Conservation (phyloP, 2,888 invertebrate species). For the Meghimatium bilineatum region DNA sequence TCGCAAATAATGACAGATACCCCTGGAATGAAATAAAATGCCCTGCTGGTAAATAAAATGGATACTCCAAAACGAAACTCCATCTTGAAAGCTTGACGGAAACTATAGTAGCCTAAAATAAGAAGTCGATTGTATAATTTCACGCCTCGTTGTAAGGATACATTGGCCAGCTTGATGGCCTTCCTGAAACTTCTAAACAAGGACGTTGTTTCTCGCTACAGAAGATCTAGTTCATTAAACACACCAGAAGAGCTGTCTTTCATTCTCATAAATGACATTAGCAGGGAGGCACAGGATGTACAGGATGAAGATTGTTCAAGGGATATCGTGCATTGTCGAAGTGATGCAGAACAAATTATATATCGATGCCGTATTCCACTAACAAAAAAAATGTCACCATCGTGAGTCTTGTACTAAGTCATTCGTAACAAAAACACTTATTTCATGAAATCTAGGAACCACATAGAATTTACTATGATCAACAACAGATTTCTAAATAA, state of each 20-base stretch:
- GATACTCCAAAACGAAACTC: background rate
- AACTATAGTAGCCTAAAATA: background rate
- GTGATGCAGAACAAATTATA: background rate
- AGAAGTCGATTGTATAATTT: constrained; percentile 24
- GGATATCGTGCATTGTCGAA: background rate
- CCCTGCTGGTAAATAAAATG: background rate
- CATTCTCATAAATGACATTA: background rate
- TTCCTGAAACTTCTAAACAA: background rate
- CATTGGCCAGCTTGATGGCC: background rate
- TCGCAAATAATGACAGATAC: too few relatives aligned
- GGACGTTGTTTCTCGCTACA: background rate
- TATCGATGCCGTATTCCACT: background rate
- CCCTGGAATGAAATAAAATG: background rate
- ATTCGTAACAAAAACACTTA: too few relatives aligned
- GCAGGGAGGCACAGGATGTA: background rate
- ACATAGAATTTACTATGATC: too few relatives aligned
- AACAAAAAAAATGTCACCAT: too few relatives aligned
- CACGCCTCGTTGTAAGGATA: background rate
- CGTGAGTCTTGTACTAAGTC: too few relatives aligned
- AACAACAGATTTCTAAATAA: too few relatives aligned
- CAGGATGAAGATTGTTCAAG: background rate
- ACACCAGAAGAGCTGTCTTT: background rate
- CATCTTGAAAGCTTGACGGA: background rate
- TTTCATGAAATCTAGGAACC: too few relatives aligned
- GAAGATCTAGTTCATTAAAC: background rate